Evolutionary conservation across 1,140 invertebrate species (phyloP), one percentile per base, ranked within the genome.

Genomic region (Calycopis cecrops): DNA sequence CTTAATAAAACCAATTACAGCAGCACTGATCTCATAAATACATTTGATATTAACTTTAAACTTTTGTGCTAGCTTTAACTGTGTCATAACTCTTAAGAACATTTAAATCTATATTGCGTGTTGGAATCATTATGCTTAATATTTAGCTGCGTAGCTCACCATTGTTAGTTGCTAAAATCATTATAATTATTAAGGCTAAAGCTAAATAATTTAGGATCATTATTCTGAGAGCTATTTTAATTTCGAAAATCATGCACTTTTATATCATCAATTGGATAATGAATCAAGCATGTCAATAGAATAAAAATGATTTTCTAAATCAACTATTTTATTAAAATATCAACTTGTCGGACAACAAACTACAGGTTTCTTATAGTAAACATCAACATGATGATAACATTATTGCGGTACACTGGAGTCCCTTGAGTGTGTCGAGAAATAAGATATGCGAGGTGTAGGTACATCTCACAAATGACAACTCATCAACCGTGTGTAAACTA

Each of bases 321-420:
- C 84, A 84, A 84, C 83, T 81, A 79, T 82, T 82, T 78, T 79
- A 82, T 83, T 71, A 71, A 80, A 81, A 81, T 75, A 82, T 81
- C 66, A 82, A 85, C 80, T 75, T 76, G 59, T 82, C 83, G 75
- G 79, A 84, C 83, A 84, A 86, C 76, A 86, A 83, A 83, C 79
- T 79, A 79, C 75, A 78, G 65, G 72, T 76, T 80, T 57, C 73
- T 77, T 75, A 75, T 44, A 16, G 21, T 28, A 28, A 28, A 44
- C 16, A 44, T 44, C 71, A 77, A 82, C 66, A 76, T 51, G 57
- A 57, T 52, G 52, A 71, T 62, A 76, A 76, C 67, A 73, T 69
- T 67, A 42, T 52, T 34, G 48, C 44, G 57, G 47, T 59, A 40
- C 34, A 48, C 48, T 51, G 61, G 56, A 56, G 54, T 51, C 51